Evolutionary conservation across 2,888 invertebrate species (phyloP), one percentile per base, ranked within the genome.

Genomic region (Agriopis aurantiaria): DNA sequence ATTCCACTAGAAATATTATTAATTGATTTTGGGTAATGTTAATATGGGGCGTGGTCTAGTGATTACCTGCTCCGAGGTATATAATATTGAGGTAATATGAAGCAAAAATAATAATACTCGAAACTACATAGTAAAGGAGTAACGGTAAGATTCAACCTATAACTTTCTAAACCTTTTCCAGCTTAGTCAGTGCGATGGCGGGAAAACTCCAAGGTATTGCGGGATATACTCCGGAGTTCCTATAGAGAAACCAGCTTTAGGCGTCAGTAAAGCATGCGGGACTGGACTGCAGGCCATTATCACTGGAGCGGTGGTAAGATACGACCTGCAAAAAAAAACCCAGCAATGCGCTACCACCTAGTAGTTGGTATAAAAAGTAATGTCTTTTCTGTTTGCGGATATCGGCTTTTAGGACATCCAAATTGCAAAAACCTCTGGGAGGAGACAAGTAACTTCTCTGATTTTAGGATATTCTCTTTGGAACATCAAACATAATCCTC

Each of bases 221-320:
- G 96, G 96, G 0, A 94, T 99, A 11, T 96, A 97, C 79, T 95
- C 96, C 71, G 99, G 98, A 53, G 96, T 99, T 48, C 98, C 99
- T 0, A 87, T 97, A 70, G 97, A 97, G 43, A 96, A 95, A 71
- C 98, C 99, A n/a, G 98, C 99, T 0, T 89, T 98, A 8, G 96
- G 97, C 23, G 96, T 99, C 12, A 99, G 99, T 90, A 96, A 99
- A 76, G 95, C 99, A 14, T 99, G 99, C 89, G 99, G 99, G 12
- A 98, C 98, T 65, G 99, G 99, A 10, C 98, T 99, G 83, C 99
- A 99, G 87, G 96, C 99, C 0, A 95, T 99, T 70, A 96, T 99
- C 8, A 97, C 96, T 87, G 98, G 97, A 69, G 97, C 97, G 63
- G 97, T 98, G 95, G 98, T 97, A 92, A 87, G 83, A 57, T 9